phyloP scores from a whole-genome alignment of 2,797 vertebrate species.

The Salarias fasciatus region DNA sequence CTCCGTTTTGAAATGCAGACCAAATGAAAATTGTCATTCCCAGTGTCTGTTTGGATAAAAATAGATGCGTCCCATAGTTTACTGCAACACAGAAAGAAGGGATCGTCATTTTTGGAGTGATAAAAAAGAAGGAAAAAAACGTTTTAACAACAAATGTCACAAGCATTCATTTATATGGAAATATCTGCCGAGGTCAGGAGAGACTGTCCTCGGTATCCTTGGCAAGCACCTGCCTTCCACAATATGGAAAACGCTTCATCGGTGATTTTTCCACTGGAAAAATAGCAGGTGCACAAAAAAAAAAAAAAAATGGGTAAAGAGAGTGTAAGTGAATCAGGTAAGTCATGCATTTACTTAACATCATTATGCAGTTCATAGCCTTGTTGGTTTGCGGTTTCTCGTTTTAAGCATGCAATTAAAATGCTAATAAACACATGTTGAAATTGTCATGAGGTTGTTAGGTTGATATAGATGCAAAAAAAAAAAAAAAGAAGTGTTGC shows the following conservation, averaged over 20 bases:
- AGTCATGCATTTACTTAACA: not conserved
- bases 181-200: conserved; percentile 25
- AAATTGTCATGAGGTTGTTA: not conserved
- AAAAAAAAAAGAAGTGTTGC: conserved; percentile 14
- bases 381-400: not conserved
- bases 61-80: too few species aligned
- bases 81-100: too few species aligned
- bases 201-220: conserved; percentile 30
- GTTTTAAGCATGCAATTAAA: not conserved
- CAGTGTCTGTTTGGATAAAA: not conserved
- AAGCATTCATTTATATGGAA: too few species aligned
- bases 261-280: conserved; percentile 14
- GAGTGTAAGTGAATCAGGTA: not conserved
- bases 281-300: not conserved
- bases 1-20: not conserved
- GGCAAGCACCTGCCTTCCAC: conserved; percentile 25
- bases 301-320: not conserved
- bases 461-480: not conserved
- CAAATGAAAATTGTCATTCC: not conserved
- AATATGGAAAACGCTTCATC: conserved; percentile 24
- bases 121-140: too few species aligned
- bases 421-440: not conserved
- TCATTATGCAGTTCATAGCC: not conserved
- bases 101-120: too few species aligned
- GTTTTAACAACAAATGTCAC: too few species aligned